These are phyloP conservation scores for Anhinga anhinga DNA, from an alignment of 2,113 vertebrate species.

Conservation along the genomic window DNA sequence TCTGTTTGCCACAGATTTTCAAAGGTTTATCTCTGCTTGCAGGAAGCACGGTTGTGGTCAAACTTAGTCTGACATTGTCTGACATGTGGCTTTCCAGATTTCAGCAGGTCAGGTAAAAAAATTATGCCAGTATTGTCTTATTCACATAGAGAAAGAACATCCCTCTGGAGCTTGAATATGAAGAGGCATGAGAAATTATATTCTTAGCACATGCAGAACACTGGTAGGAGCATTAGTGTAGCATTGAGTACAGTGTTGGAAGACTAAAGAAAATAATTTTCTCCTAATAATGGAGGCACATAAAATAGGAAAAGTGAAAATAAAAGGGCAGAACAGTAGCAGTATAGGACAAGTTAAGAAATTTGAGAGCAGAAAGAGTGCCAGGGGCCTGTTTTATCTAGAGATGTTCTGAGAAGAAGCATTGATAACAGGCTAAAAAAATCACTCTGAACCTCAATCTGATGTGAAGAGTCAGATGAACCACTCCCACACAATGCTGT, in stretches of 20 bases:
- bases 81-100: background rate
- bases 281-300: fast-evolving
- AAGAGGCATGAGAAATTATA: background rate
- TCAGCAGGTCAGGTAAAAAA: background rate
- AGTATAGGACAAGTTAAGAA: background rate
- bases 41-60: background rate
- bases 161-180: background rate
- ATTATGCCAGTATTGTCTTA: background rate
- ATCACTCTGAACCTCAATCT: background rate
- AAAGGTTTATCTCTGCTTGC: background rate
- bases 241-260: background rate
- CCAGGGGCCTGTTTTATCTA: background rate
- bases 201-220: fast-evolving
- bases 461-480: background rate
- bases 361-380: background rate
- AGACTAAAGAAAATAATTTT: background rate
- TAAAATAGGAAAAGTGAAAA: background rate
- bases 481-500: background rate
- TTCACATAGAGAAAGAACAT: background rate
- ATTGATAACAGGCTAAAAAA: background rate
- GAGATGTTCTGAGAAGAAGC: background rate
- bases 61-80: background rate
- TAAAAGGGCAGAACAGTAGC: background rate
- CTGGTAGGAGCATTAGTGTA: background rate
- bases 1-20: background rate